Percentiles rank a stretch among this genome's conserved stretches.
phyloP scores from a whole-genome alignment of 2,113 vertebrate genomes.

The Lepisosteus oculatus region DNA sequence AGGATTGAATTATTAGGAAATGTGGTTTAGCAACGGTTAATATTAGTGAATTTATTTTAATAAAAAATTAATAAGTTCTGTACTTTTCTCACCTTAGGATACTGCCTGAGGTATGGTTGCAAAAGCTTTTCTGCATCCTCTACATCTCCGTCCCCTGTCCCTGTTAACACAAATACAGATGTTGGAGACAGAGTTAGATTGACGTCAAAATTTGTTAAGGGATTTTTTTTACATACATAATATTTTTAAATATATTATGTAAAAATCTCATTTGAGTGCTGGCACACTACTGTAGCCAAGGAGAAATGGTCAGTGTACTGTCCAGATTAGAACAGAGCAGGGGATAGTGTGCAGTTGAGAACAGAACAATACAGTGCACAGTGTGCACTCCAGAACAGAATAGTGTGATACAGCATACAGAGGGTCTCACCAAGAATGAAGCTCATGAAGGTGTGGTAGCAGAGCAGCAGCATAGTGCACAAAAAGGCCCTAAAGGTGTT shows the following conservation, averaged over 20 bases:
- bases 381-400: background rate
- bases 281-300: too few species aligned
- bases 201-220: too few species aligned
- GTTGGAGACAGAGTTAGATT: too few species aligned
- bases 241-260: too few species aligned
- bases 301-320: too few species aligned
- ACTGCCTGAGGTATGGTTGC: conserved; percentile 84
- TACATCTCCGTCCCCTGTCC: conserved; percentile 91
- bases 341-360: conserved; percentile 25
- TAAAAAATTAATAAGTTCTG: background rate
- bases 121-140: conserved; percentile 88
- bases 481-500: conserved; percentile 90
- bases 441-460: conserved; percentile 97
- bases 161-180: conserved; percentile 48
- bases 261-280: too few species aligned
- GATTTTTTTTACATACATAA: too few species aligned
- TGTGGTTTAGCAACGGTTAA: too few species aligned
- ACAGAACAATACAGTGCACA: conserved; percentile 12
- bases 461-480: conserved; percentile 93
- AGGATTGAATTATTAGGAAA: background rate
- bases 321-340: conserved; percentile 3
- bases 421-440: conserved; percentile 85
- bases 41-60: too few species aligned
- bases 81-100: conserved; percentile 77
- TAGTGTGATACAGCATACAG: background rate